A percentile compares a stretch with the other conserved stretches of the same genome.
phyloP scores from a whole-genome alignment of 1,140 invertebrate genomes.

The Diorhabda carinulata region DNA sequence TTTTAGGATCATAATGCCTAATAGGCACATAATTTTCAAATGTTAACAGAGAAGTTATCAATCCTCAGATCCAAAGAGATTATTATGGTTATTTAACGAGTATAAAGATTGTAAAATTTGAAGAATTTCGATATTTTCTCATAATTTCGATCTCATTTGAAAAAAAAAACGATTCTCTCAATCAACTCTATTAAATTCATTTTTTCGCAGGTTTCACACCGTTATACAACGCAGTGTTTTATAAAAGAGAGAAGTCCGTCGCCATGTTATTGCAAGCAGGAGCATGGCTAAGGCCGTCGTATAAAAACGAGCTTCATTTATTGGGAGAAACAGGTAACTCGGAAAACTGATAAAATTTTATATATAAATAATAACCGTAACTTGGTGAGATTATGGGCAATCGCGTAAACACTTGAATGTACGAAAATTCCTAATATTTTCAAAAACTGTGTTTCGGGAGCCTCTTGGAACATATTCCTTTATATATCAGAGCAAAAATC shows the following conservation, averaged over 20 bases:
- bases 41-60: too few species aligned
- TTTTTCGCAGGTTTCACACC: conserved; percentile 25
- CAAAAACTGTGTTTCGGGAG: too few species aligned
- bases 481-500: too few species aligned
- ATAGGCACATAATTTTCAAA: too few species aligned
- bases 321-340: conserved; percentile 20
- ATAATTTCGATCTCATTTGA: background rate
- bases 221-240: conserved; percentile 27
- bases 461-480: too few species aligned
- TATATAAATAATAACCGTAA: background rate
- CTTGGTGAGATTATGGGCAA: too few species aligned
- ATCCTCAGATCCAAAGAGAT: too few species aligned
- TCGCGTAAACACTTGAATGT: too few species aligned
- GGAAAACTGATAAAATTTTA: background rate
- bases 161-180: background rate
- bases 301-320: conserved; percentile 26
- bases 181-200: background rate
- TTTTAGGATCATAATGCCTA: too few species aligned
- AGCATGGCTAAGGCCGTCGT: conserved; percentile 25
- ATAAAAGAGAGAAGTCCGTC: conserved; percentile 20
- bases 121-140: background rate
- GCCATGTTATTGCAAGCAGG: conserved; percentile 24
- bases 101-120: background rate
- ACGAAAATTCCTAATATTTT: too few species aligned
- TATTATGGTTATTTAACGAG: too few species aligned